phyloP scores from a whole-genome alignment of 2,113 vertebrate species.

The Eurystomus gularis region DNA sequence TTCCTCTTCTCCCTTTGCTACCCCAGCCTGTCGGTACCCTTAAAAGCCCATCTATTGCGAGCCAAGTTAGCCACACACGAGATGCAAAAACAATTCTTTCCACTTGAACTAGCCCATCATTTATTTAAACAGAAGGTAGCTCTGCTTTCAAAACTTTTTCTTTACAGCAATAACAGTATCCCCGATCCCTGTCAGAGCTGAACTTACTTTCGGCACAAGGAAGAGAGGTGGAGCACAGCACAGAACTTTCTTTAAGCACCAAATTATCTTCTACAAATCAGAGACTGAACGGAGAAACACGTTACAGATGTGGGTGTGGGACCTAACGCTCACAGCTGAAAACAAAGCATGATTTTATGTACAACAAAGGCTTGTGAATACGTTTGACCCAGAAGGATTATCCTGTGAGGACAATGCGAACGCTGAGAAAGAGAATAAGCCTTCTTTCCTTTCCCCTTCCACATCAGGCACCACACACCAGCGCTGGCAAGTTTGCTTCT shows the following conservation, averaged over 20 bases:
- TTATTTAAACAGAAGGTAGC: constrained; percentile 17
- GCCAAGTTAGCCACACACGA: not conserved
- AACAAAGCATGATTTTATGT: not conserved
- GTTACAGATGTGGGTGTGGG: constrained; percentile 1
- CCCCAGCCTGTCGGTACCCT: not conserved
- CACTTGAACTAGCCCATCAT: not conserved
- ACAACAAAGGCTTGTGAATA: not conserved
- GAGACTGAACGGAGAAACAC: not conserved
- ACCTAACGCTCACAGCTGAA: not conserved
- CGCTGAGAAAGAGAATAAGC: not conserved
- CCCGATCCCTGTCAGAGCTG: not conserved
- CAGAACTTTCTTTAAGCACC: not conserved
- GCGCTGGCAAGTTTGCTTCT: not conserved
- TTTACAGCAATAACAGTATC: not conserved
- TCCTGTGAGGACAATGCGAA: not conserved
- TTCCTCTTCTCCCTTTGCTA: not conserved
- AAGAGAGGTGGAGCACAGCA: not conserved
- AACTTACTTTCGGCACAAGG: not conserved
- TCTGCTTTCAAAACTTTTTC: not conserved
- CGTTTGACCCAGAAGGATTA: not conserved
- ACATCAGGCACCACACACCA: not conserved
- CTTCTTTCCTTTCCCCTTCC: not conserved
- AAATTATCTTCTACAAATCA: not conserved
- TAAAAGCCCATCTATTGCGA: not conserved
- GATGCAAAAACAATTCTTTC: not conserved